Evolutionary conservation across 1,140 invertebrate genomes (phyloP).

Genomic region (Ceratina australensis): DNA sequence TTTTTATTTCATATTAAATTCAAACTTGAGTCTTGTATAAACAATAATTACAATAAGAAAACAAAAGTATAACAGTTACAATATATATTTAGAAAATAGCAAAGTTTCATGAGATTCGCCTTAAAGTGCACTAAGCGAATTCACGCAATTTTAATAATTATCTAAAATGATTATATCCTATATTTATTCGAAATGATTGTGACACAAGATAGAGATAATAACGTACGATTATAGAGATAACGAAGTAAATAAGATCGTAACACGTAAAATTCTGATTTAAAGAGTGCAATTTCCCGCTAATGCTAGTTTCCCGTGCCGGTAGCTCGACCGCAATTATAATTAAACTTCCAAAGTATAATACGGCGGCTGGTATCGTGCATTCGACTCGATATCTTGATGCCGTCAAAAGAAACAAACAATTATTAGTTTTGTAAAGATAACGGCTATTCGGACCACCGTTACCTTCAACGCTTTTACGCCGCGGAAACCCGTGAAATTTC

Average conservation of each 20-base stretch:
- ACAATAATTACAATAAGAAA: background rate
- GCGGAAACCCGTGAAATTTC: background rate
- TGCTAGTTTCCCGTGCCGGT: conserved; percentile 26
- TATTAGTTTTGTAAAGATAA: background rate
- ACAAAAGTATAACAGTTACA: background rate
- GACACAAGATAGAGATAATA: background rate
- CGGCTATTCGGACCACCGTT: background rate
- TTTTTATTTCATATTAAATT: background rate
- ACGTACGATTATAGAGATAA: background rate
- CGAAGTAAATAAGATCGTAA: background rate
- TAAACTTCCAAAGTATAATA: conserved; percentile 15
- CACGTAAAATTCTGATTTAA: conserved; percentile 12
- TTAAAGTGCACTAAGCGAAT: background rate
- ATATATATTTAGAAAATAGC: background rate
- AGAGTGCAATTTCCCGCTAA: conserved; percentile 47
- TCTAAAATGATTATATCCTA: conserved; percentile 4
- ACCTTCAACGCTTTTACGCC: background rate
- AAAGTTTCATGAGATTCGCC: background rate
- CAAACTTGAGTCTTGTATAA: background rate
- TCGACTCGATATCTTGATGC: background rate
- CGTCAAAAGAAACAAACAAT: background rate
- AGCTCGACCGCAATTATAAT: conserved; percentile 38
- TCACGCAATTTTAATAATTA: background rate
- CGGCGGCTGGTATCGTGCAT: background rate
- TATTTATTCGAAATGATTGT: background rate